Conservation (phyloP, 2,797 vertebrate genomes). For the Numenius phaeopus region DNA sequence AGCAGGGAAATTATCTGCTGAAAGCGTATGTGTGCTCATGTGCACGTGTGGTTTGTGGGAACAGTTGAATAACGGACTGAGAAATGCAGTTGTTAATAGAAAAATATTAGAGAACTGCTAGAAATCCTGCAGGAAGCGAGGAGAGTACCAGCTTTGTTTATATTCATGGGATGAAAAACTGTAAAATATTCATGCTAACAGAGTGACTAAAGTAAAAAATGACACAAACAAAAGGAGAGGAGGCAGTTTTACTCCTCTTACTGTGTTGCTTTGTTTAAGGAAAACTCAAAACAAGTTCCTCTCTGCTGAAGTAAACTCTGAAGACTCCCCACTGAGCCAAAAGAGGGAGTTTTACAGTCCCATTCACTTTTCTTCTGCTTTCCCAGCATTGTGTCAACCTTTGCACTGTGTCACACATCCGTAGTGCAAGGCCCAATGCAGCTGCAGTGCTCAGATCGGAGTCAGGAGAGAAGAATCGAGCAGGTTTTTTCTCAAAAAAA, state of each 20-base stretch:
- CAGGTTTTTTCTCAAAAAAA: background rate
- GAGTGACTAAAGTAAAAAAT: constrained; percentile 13
- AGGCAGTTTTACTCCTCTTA: constrained; percentile 35
- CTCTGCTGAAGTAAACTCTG: constrained; percentile 59
- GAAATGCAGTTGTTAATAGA: constrained; percentile 11
- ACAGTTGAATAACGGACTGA: background rate
- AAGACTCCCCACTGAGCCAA: constrained; percentile 54
- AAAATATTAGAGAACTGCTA: constrained; percentile 26
- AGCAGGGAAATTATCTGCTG: background rate
- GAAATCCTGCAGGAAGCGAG: constrained; percentile 23
- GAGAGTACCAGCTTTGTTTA: constrained; percentile 47
- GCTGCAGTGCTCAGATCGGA: background rate
- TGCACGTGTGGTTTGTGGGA: background rate
- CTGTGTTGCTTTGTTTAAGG: constrained; percentile 38
- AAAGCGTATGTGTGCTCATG: background rate
- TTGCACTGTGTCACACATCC: constrained; percentile 63
- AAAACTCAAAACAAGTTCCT: constrained; percentile 56
- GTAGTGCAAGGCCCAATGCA: constrained; percentile 7
- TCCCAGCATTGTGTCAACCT: constrained; percentile 71
- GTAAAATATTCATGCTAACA: constrained; percentile 19
- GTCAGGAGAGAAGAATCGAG: background rate
- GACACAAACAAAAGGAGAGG: constrained; percentile 3
- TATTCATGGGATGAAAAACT: constrained; percentile 54
- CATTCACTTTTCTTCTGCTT: constrained; percentile 62
- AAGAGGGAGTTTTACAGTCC: constrained; percentile 35